Conservation (phyloP, 2,888 invertebrate genomes). For the Apomyelois bistriatella region DNA sequence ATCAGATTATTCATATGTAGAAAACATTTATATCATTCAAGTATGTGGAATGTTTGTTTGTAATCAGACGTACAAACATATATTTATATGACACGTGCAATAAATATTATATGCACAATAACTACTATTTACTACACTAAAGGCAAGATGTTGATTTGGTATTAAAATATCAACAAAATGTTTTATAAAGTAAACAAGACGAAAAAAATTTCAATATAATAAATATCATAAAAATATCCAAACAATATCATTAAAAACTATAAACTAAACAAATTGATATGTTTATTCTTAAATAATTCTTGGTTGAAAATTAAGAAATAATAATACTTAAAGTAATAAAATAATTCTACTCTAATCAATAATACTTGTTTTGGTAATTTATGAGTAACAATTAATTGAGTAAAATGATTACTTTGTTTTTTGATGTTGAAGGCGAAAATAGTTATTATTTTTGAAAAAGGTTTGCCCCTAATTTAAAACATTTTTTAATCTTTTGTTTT, state of each 20-base stretch:
- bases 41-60: slow-evolving; percentile 22
- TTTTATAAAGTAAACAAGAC: too few species aligned
- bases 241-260: too few species aligned
- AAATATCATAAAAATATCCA: too few species aligned
- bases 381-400: slow-evolving; percentile 18
- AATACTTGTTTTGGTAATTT: slow-evolving; percentile 61
- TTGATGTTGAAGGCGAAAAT: not conserved
- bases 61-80: slow-evolving; percentile 1
- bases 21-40: slow-evolving; percentile 18
- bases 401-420: not conserved
- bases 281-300: slow-evolving; percentile 70
- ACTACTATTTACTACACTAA: not conserved
- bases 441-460: not conserved
- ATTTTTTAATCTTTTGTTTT: too few species aligned
- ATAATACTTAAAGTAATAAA: slow-evolving; percentile 20
- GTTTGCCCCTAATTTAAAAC: too few species aligned
- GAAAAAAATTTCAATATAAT: too few species aligned
- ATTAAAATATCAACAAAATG: not conserved
- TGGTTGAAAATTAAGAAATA: slow-evolving; percentile 42
- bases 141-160: slow-evolving; percentile 31
- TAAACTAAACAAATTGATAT: slow-evolving; percentile 46
- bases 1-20: not conserved
- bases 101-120: not conserved
- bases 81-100: not conserved
- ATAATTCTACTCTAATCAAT: slow-evolving; percentile 45